Base-by-base conservation (phyloP, 2,797 vertebrate species). In the Liparis tanakae region DNA sequence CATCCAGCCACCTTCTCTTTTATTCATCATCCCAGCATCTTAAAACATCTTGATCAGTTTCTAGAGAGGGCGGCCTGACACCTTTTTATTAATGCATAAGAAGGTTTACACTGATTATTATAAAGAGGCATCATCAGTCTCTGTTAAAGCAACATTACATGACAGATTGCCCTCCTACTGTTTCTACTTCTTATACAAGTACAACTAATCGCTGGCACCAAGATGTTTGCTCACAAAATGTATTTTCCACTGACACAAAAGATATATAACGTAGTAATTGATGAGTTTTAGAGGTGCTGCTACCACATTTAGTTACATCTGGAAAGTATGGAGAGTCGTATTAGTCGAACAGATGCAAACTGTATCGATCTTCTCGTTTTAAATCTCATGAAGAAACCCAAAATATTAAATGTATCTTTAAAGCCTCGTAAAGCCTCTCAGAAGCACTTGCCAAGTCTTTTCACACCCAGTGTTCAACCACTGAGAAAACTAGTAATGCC, bases 81-180 rank as follows among this genome's bases (percentile, higher is more conserved):
- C n/a, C 36, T 37, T 37, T 76, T 67, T 54, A 50, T 53, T 64
- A 65, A 53, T 61, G 43, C 41, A 51, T 3, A 1, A 62, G 67
- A 62, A 50, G 18, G 34, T 12, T 62, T 66, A 36, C 66, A 54
- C 5, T 76, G 25, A 57, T 58, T 51, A 1, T 43, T 48, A 78
- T 8, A 34, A 69, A 30, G 25, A 30, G 18, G 7, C 56, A 59
- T 39, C 64, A 36, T 58, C 37, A 46, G 9, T 61, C 15, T 69
- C 46, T 50, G 22, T 44, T 51, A n/a, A 64, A 68, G 41, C 2
- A 39, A 20, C 5, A 34, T 41, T 13, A 37, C n/a, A 15, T 33
- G 33, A 59, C 30, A 22, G n/a, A 53, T 69, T 18, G 20, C 1
- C 1, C 25, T 1, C 10, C 15, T 10, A 18, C n/a, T 43, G 25